Evolutionary conservation across 2,113 vertebrate species (phyloP), one percentile per base, ranked within the genome.

Genomic region (Rhipidura dahli): DNA sequence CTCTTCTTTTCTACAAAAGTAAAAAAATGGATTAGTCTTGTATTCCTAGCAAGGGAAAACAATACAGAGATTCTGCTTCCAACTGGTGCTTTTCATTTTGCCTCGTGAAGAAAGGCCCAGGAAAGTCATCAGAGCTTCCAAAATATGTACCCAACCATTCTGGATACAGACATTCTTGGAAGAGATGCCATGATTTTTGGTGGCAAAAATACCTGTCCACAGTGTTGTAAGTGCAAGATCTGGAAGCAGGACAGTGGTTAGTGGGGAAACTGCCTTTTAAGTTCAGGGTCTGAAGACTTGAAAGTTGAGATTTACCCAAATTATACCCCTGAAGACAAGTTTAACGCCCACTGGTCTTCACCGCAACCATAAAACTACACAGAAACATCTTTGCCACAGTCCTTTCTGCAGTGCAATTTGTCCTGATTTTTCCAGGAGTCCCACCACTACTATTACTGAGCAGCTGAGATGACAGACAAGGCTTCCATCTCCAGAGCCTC

Each of bases 391-490:
- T 56, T 92, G 68, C 61, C 23, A 6, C 39, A 64, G 49, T 68
- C 40, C 40, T 94, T 68, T 88, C 71, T 92, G 88, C 64, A 83
- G 30, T 10, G 49, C 76, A 63, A 80, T 94, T 90, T 78, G 16
- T 83, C 45, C 69, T 88, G 77, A 92, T 79, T 93, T 95, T 92
- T 96, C 88, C 90, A 87, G 78, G 56, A 92, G 76, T 84, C 77
- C 65, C 9, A 21, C 86, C 69, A 82, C 92, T 89, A 21, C 51
- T 60, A 64, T 81, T 94, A 68, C 94, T 81, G 69, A 92, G 61
- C 83, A 92, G 88, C 69, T 89, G 90, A 96, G 92, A 92, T 94
- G 96, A 96, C 95, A 96, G 96, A 93, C 95, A 94, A 90, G 83
- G 40, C 76, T 93, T 93, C 94, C 93, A 94, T 89, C 83, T 93